A percentile compares a stretch with the other conserved stretches of the same genome.
Evolutionary conservation across 2,888 invertebrate genomes (phyloP).

Genomic region (Himalopsyche japonica): DNA sequence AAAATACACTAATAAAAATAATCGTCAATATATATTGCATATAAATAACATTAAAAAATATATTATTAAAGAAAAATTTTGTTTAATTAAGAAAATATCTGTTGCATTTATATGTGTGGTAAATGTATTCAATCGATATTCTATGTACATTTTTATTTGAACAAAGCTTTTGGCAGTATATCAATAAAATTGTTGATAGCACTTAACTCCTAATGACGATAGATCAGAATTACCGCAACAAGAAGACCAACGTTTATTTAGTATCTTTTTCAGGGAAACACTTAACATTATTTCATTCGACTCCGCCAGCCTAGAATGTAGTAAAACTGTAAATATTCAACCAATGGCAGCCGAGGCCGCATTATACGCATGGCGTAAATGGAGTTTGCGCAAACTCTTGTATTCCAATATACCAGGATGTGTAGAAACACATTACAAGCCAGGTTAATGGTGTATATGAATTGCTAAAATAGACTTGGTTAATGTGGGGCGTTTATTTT

Average conservation of each 20-base stretch:
- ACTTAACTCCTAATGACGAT: neutral
- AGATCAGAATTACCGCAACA: neutral
- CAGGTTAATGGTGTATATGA: constrained; percentile 32
- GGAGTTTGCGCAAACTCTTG: constrained; percentile 3
- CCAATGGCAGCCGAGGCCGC: neutral
- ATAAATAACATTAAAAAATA: too few relatives aligned
- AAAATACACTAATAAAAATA: too few relatives aligned
- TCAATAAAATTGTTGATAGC: neutral
- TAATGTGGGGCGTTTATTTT: constrained; percentile 17
- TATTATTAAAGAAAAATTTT: too few relatives aligned
- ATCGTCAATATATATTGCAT: too few relatives aligned
- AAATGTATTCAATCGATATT: too few relatives aligned
- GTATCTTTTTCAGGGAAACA: neutral
- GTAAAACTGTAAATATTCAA: neutral
- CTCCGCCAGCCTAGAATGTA: neutral
- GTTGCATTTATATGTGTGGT: too few relatives aligned
- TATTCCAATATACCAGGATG: neutral
- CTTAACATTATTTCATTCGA: neutral
- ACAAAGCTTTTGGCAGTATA: neutral
- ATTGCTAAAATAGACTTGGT: constrained; percentile 17
- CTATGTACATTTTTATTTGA: neutral
- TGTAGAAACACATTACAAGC: constrained; percentile 13
- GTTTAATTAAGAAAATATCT: too few relatives aligned
- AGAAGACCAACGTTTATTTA: neutral
- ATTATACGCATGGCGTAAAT: neutral